Percentiles rank a stretch among this genome's conserved stretches.
Evolutionary conservation across 2,888 invertebrate genomes (phyloP).

Genomic region (Sinopyrophorus schimmeli): DNA sequence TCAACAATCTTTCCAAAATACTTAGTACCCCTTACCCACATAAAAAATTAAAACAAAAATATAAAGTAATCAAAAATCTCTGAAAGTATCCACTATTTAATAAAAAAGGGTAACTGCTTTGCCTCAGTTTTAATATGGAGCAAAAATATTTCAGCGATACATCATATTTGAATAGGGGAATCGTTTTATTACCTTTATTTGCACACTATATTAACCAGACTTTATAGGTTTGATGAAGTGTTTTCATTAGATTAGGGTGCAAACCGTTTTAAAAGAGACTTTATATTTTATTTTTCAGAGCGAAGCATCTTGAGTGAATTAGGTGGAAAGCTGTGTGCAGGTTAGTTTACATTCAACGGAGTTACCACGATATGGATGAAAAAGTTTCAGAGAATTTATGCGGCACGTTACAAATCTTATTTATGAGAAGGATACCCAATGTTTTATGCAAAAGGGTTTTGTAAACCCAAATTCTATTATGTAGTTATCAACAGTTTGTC

Average conservation of each 20-base stretch:
- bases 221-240: conserved; percentile 36
- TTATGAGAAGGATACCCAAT: conserved; percentile 44
- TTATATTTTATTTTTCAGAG: conserved; percentile 36
- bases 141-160: conserved; percentile 14
- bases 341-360: conserved; percentile 38
- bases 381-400: conserved; percentile 37
- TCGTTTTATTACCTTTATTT: conserved; percentile 31
- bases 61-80: background rate
- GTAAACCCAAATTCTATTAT: conserved; percentile 1
- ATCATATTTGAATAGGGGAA: conserved; percentile 17
- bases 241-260: conserved; percentile 37
- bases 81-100: conserved; percentile 4
- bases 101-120: conserved; percentile 14
- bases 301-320: conserved; percentile 38
- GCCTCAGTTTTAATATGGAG: conserved; percentile 24
- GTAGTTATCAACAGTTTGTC: too few species aligned
- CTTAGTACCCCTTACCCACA: too few species aligned
- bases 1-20: too few species aligned
- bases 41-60: too few species aligned
- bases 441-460: conserved; percentile 30
- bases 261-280: conserved; percentile 29
- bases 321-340: conserved; percentile 34
- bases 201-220: conserved; percentile 29
- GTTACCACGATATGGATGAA: conserved; percentile 40
- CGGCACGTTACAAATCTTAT: conserved; percentile 45